phyloP scores from a whole-genome alignment of 2,888 invertebrate genomes.

The Nomada lathburiana region DNA sequence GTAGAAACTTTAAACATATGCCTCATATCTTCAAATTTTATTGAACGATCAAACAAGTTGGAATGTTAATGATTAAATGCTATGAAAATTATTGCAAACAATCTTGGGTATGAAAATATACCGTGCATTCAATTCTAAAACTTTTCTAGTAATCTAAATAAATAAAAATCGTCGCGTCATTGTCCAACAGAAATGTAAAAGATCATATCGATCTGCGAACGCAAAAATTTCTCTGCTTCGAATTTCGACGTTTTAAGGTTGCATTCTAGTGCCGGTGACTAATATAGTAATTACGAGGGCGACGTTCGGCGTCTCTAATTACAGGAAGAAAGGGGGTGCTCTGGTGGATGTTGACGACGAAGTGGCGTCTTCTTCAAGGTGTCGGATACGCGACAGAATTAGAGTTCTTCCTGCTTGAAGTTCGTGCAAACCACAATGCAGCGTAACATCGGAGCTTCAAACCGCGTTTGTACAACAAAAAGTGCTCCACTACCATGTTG shows the following conservation, averaged over 20 bases:
- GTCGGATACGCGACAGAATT: conserved; percentile 45
- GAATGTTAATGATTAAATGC: no score
- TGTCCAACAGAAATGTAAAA: not conserved
- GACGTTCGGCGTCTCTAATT: conserved; percentile 63
- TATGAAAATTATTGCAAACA: no score
- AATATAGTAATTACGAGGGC: conserved; percentile 9
- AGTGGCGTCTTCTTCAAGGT: conserved; percentile 39
- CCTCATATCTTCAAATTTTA: no score
- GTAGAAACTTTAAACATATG: no score
- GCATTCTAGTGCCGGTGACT: no score
- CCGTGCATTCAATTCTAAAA: no score
- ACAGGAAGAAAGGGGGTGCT: conserved; percentile 33
- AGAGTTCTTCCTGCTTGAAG: conserved; percentile 55
- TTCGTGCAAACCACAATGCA: conserved; percentile 42
- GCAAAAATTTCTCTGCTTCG: not conserved
- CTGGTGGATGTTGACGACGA: conserved; percentile 34
- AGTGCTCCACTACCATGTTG: conserved; percentile 25
- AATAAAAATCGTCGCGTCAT: no score
- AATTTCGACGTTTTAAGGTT: not conserved
- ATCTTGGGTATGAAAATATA: no score
- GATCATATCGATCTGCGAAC: not conserved
- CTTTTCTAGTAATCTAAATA: no score
- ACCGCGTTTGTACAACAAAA: conserved; percentile 34
- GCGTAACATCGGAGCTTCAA: conserved; percentile 44
- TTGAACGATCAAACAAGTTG: no score